phyloP scores from a whole-genome alignment of 2,888 invertebrate species.

The Platypus cylindrus region DNA sequence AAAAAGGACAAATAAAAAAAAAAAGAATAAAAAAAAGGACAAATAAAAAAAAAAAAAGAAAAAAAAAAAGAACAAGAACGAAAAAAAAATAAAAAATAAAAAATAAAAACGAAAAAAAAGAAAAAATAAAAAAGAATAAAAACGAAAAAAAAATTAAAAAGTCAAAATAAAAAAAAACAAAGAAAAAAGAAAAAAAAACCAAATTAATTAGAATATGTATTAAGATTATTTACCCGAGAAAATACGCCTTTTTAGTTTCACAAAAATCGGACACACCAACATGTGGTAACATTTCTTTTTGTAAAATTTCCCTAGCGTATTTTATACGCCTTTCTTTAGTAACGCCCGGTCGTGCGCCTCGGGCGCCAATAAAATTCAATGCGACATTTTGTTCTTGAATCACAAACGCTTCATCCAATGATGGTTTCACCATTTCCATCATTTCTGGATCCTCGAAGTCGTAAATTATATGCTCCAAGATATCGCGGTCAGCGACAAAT shows the following conservation, averaged over 20 bases:
- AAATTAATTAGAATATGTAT: too few relatives aligned
- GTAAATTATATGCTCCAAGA: slow-evolving; percentile 98
- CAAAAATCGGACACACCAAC: slow-evolving; percentile 99
- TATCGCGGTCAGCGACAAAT: slow-evolving; percentile 98
- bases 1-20: too few relatives aligned
- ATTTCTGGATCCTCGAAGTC: slow-evolving; percentile 99
- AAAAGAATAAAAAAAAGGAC: too few relatives aligned
- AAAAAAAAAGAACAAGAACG: too few relatives aligned
- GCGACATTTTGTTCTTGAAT: slow-evolving; percentile 87
- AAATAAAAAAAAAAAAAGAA: too few relatives aligned
- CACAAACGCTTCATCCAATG: slow-evolving; percentile 16
- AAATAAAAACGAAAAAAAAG: too few relatives aligned
- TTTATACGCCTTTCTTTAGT: slow-evolving; percentile 98
- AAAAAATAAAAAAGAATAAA: too few relatives aligned
- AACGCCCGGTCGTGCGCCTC: slow-evolving; percentile 95
- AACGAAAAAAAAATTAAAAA: too few relatives aligned
- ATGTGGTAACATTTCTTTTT: slow-evolving; percentile 99
- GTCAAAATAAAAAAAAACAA: too few relatives aligned
- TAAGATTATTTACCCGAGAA: slow-evolving; percentile 55
- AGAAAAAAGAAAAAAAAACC: too few relatives aligned
- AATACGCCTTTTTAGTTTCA: slow-evolving; percentile 99
- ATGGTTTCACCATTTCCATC: slow-evolving; percentile 89
- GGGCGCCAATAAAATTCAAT: slow-evolving; percentile 93
- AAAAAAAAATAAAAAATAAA: too few relatives aligned
- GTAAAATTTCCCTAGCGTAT: slow-evolving; percentile 97